Conservation (phyloP, 2,113 vertebrate species). For the Raphicerus campestris region DNA sequence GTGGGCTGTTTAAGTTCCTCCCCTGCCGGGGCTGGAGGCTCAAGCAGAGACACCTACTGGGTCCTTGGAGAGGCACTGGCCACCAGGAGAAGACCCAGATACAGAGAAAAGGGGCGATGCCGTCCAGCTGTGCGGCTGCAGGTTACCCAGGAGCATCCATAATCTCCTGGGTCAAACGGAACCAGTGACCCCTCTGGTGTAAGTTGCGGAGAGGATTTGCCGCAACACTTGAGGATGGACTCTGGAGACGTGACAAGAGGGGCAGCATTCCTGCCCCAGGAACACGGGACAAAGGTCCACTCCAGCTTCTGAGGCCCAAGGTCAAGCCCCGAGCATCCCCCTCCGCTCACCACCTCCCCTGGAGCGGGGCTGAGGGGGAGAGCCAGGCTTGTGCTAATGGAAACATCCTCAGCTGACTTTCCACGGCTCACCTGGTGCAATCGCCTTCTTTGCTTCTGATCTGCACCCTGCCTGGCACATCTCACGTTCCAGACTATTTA, state of each 20-base stretch:
- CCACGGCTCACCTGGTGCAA: not conserved
- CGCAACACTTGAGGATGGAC: not conserved
- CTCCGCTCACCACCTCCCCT: not conserved
- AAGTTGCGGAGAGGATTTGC: not conserved
- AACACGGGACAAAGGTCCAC: not conserved
- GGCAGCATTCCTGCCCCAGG: not conserved
- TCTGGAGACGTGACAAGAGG: not conserved
- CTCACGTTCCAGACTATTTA: slow-evolving; percentile 26
- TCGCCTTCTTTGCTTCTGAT: not conserved
- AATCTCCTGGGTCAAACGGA: not conserved
- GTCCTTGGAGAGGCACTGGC: not conserved
- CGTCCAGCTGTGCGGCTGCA: not conserved
- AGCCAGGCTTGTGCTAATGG: accelerated
- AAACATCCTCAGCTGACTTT: not conserved
- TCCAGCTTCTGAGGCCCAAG: not conserved
- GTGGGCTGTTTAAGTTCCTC: not conserved
- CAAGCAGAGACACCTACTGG: not conserved
- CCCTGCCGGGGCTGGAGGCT: not conserved
- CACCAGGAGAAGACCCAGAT: accelerated
- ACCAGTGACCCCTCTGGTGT: not conserved
- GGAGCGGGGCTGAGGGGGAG: not conserved
- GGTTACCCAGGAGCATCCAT: not conserved
- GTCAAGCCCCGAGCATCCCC: not conserved
- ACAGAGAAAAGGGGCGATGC: not conserved
- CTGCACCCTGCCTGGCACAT: not conserved